Evolutionary conservation across 2,113 vertebrate genomes (phyloP).

Genomic region (Oreochromis niloticus): DNA sequence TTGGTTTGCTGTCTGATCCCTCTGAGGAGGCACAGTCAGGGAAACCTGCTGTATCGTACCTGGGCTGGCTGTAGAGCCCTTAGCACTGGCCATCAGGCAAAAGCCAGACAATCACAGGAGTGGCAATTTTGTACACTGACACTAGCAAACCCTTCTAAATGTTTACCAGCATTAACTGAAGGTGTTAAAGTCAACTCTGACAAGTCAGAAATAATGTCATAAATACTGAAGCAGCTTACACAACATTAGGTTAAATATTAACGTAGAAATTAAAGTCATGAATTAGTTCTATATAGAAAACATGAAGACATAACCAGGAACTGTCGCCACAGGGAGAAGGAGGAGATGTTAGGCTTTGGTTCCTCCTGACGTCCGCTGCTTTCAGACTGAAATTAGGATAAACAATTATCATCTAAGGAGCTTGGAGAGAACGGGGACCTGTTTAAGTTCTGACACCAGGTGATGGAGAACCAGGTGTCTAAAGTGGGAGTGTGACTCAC

Average conservation of each 20-base stretch:
- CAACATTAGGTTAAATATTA: neutral
- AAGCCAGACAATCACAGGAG: neutral
- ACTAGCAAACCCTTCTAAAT: neutral
- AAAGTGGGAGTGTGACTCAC: neutral
- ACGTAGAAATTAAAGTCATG: rapidly evolving
- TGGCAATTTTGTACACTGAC: rapidly evolving
- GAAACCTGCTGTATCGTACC: neutral
- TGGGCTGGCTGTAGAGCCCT: neutral
- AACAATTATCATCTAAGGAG: neutral
- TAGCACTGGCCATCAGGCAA: neutral
- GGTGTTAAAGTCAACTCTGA: neutral
- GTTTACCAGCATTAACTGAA: neutral
- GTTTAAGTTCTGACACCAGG: neutral
- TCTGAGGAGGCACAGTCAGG: neutral
- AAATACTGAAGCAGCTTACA: neutral
- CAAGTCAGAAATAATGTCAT: neutral
- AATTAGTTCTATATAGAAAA: neutral
- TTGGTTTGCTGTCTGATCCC: neutral
- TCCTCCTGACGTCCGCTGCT: neutral
- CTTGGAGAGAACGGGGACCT: neutral
- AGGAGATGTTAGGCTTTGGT: neutral
- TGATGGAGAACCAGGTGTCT: neutral
- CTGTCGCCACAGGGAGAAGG: neutral
- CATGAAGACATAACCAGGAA: neutral
- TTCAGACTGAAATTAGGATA: neutral